Percentiles rank a stretch among this genome's conserved stretches.
These are phyloP conservation scores for Cettia cetti DNA, from an alignment of 2,113 vertebrate species.

Conservation along the genomic window DNA sequence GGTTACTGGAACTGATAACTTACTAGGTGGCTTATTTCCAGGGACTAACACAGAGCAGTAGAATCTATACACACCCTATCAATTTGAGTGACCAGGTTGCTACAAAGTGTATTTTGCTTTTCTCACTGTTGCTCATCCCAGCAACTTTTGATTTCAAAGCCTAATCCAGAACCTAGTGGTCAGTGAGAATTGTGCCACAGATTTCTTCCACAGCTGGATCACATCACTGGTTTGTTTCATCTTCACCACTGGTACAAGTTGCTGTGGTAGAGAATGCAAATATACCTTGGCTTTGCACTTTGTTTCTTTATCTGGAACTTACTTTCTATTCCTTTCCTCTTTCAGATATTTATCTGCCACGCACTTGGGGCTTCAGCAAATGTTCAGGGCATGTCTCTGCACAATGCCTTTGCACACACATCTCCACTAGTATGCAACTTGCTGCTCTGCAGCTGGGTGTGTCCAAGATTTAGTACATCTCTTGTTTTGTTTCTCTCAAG, in stretches of 20 bases:
- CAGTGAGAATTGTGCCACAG: background rate
- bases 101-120: background rate
- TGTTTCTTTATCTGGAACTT: background rate
- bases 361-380: background rate
- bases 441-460: background rate
- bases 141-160: background rate
- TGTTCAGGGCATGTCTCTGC: background rate
- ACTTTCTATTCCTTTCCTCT: background rate
- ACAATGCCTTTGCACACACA: background rate
- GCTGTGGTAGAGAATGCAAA: background rate
- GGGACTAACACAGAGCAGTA: background rate
- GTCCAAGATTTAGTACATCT: background rate
- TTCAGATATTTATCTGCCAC: background rate
- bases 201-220: background rate
- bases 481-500: background rate
- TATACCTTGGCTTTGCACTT: background rate
- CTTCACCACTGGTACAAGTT: background rate
- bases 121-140: background rate
- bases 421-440: background rate
- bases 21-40: background rate
- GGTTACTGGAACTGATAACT: background rate
- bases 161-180: background rate
- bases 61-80: background rate
- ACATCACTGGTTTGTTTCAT: background rate
- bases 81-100: background rate